Evolutionary conservation across 2,797 vertebrate species (phyloP).

Genomic region (Peromyscus aztecus): DNA sequence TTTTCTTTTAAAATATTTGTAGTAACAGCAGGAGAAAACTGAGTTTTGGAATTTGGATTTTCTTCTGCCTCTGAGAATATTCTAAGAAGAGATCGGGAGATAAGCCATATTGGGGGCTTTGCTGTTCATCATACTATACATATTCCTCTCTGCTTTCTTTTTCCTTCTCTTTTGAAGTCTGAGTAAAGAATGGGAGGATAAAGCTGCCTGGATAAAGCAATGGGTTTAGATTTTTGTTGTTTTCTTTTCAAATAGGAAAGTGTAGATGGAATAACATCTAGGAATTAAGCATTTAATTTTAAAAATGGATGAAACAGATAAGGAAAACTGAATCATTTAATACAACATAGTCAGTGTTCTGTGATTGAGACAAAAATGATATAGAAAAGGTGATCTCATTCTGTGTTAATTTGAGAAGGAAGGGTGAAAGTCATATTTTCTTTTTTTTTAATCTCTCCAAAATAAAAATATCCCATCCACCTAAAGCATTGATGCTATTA

Average conservation of each 20-base stretch:
- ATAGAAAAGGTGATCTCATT: background rate
- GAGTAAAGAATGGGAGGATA: background rate
- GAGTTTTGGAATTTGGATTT: background rate
- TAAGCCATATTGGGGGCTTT: background rate
- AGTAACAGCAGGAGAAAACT: background rate
- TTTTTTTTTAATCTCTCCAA: background rate
- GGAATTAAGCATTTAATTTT: conserved; percentile 11
- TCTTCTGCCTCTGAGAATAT: background rate
- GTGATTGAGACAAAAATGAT: background rate
- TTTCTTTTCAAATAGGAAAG: background rate
- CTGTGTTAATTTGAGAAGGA: background rate
- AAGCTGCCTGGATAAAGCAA: background rate
- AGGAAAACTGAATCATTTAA: conserved; percentile 25
- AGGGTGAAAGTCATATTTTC: background rate
- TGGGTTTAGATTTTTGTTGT: conserved; percentile 17
- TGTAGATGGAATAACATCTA: background rate
- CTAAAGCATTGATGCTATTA: background rate
- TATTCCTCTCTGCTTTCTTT: background rate
- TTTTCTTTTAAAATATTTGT: conserved; percentile 18
- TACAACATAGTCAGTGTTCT: background rate
- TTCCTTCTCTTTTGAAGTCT: background rate
- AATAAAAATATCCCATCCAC: background rate
- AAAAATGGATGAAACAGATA: background rate
- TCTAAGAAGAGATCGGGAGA: background rate
- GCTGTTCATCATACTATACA: background rate